Percentiles rank a stretch among this genome's conserved stretches.
Conservation (phyloP, 2,113 vertebrate species). For the Bagarius yarrelli region DNA sequence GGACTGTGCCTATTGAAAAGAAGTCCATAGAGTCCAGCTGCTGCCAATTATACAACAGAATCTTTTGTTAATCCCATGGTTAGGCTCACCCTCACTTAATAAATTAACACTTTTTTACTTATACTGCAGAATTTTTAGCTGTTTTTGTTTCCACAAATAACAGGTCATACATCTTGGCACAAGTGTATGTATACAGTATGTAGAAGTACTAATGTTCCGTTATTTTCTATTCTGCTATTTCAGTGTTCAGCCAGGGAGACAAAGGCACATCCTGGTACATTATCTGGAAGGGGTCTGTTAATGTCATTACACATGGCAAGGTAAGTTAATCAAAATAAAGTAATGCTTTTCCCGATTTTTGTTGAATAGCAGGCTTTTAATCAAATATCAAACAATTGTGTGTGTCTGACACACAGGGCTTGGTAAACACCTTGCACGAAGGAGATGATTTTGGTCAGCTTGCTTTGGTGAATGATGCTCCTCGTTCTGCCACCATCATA, state of each 20-base stretch:
- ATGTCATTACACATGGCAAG: slow-evolving; percentile 95
- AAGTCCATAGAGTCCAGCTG: background rate
- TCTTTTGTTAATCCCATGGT: background rate
- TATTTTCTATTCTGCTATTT: slow-evolving; percentile 34
- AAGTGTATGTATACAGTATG: background rate
- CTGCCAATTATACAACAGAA: background rate
- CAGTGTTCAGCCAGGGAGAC: slow-evolving; percentile 97
- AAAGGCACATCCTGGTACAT: slow-evolving; percentile 97
- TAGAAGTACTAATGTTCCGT: background rate
- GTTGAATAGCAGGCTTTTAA: slow-evolving; percentile 7
- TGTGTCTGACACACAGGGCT: slow-evolving; percentile 70
- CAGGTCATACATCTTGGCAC: background rate
- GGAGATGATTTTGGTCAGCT: slow-evolving; percentile 94
- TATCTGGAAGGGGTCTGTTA: slow-evolving; percentile 96
- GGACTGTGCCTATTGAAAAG: background rate
- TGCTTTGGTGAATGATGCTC: slow-evolving; percentile 88
- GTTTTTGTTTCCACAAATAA: background rate
- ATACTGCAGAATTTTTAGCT: background rate
- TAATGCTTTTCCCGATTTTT: background rate
- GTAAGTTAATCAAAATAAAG: slow-evolving; percentile 60
- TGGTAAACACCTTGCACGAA: slow-evolving; percentile 88
- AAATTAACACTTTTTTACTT: too few species aligned
- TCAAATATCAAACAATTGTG: slow-evolving; percentile 14
- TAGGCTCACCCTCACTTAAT: background rate
- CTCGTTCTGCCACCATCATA: slow-evolving; percentile 90